Conservation (phyloP, 2,888 invertebrate genomes). For the Blera fallax region DNA sequence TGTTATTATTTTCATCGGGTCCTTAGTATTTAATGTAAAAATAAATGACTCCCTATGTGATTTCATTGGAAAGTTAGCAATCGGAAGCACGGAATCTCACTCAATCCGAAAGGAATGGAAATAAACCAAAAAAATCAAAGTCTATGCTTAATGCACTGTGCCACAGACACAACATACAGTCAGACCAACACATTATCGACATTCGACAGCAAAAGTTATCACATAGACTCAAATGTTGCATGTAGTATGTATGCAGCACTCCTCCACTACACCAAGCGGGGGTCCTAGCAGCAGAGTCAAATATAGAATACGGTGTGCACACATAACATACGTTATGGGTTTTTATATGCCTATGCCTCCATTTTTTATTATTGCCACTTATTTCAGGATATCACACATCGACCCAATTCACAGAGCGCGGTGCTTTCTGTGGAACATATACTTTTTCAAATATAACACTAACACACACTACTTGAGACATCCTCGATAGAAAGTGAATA, state of each 20-base stretch:
- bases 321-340: slow-evolving; percentile 13
- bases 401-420: slow-evolving; percentile 44
- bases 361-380: slow-evolving; percentile 49
- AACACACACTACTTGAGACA: slow-evolving; percentile 25
- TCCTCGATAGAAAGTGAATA: neutral
- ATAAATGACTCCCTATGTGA: slow-evolving; percentile 58
- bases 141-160: neutral
- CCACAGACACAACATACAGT: slow-evolving; percentile 35
- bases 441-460: slow-evolving; percentile 5
- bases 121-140: neutral
- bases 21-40: slow-evolving; percentile 58
- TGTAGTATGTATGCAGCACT: neutral
- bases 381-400: slow-evolving; percentile 60
- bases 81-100: slow-evolving; percentile 57
- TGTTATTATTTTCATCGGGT: slow-evolving; percentile 24
- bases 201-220: slow-evolving; percentile 40
- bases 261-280: neutral
- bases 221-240: slow-evolving; percentile 12
- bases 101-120: slow-evolving; percentile 46
- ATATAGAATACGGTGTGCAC: slow-evolving; percentile 22
- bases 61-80: slow-evolving; percentile 57
- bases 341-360: slow-evolving; percentile 20
- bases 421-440: neutral
- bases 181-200: slow-evolving; percentile 50
- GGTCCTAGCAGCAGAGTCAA: slow-evolving; percentile 24